Evolutionary conservation across 2,888 invertebrate species (phyloP).

Genomic region (Rapana venosa): DNA sequence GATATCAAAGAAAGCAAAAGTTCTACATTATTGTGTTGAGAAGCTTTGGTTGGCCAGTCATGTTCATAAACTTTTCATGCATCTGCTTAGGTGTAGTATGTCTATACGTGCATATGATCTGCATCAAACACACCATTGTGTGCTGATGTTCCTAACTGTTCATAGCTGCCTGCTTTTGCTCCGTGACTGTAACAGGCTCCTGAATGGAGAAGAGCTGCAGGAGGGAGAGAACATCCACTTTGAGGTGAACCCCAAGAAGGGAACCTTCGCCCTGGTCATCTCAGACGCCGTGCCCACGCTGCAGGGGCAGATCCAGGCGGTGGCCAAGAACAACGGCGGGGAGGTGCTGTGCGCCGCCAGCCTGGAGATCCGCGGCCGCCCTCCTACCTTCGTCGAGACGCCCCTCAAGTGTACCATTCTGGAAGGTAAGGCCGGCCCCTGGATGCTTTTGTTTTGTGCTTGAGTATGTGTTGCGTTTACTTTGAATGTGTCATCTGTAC

Average conservation of each 20-base stretch:
- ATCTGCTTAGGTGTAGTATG: no score
- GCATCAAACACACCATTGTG: no score
- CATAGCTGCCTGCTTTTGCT: background rate
- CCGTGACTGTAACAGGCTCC: slow-evolving; percentile 57
- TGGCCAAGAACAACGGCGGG: slow-evolving; percentile 86
- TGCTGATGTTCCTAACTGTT: no score
- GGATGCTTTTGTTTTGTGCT: background rate
- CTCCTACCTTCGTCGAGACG: slow-evolving; percentile 74
- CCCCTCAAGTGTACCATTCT: slow-evolving; percentile 77
- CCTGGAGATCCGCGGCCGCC: slow-evolving; percentile 76
- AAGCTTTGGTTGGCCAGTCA: no score
- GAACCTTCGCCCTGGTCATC: slow-evolving; percentile 83
- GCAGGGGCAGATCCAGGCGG: slow-evolving; percentile 86
- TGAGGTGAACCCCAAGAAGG: slow-evolving; percentile 75
- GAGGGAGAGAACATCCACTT: slow-evolving; percentile 68
- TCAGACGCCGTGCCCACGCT: slow-evolving; percentile 87
- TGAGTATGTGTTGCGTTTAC: background rate
- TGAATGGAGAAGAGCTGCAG: slow-evolving; percentile 73
- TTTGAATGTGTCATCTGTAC: no score
- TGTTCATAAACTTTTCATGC: no score
- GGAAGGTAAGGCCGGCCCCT: slow-evolving; percentile 62
- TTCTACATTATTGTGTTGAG: no score
- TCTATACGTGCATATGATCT: no score
- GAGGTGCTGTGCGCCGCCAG: slow-evolving; percentile 82
- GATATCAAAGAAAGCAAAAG: no score